phyloP scores from a whole-genome alignment of 2,888 invertebrate genomes.

The Macroteleia sp. region DNA sequence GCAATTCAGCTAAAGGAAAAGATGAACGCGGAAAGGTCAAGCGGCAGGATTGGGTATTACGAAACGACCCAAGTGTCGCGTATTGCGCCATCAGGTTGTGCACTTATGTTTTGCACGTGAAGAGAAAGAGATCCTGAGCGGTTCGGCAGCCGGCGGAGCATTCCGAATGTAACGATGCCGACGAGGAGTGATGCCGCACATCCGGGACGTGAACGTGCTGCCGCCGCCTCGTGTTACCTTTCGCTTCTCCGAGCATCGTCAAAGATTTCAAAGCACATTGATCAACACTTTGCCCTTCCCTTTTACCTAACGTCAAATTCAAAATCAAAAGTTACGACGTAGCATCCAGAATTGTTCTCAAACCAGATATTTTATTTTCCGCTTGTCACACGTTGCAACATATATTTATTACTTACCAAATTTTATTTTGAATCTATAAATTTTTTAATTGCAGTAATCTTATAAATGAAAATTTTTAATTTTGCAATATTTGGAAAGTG shows the following conservation, averaged over 20 bases:
- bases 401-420: too few species aligned
- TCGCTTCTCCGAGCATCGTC: conserved; percentile 63
- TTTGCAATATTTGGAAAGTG: too few species aligned
- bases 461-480: too few species aligned
- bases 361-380: too few species aligned
- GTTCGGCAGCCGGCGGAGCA: conserved; percentile 70
- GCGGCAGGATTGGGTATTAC: conserved; percentile 61
- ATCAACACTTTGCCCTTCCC: conserved; percentile 30
- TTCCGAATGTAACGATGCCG: too few species aligned
- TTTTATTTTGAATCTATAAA: too few species aligned
- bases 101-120: conserved; percentile 58
- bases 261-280: conserved; percentile 45
- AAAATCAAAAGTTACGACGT: conserved; percentile 17
- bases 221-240: conserved; percentile 60
- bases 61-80: conserved; percentile 62
- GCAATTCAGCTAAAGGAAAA: conserved; percentile 54
- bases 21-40: conserved; percentile 66
- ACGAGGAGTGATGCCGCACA: too few species aligned
- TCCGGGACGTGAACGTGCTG: too few species aligned
- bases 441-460: too few species aligned
- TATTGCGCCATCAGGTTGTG: conserved; percentile 64
- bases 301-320: conserved; percentile 12
- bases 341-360: too few species aligned
- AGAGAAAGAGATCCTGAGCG: conserved; percentile 68
- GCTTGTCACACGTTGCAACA: too few species aligned